These are phyloP conservation scores for Abramis brama DNA, from an alignment of 2,113 vertebrate species.

Conservation along the genomic window DNA sequence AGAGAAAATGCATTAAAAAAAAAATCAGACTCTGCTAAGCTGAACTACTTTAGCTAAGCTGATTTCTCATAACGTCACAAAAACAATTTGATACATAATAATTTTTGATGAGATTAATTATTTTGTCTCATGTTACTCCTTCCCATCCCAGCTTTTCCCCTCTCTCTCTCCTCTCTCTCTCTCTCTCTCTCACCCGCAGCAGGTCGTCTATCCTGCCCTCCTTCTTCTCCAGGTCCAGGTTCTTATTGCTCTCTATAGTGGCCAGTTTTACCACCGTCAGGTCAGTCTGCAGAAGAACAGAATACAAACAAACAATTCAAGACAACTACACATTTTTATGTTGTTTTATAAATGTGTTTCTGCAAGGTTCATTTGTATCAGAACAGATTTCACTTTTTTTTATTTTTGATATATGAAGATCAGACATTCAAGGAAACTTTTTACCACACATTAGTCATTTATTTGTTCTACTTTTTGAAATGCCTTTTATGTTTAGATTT, in stretches of 20 bases:
- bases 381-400: background rate
- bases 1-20: background rate
- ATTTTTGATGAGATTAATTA: background rate
- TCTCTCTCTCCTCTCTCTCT: too few relatives aligned
- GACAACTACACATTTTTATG: background rate
- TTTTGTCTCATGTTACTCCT: background rate
- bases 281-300: constrained; percentile 84
- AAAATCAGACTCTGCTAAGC: too few relatives aligned
- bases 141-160: background rate
- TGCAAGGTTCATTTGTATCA: background rate
- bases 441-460: background rate
- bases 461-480: background rate
- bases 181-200: constrained; percentile 88
- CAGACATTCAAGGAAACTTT: background rate
- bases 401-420: background rate
- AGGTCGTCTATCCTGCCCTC: constrained; percentile 99
- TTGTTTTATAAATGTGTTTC: background rate
- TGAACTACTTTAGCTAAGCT: too few relatives aligned
- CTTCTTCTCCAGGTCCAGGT: constrained; percentile 98
- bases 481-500: background rate
- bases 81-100: background rate
- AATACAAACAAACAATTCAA: background rate
- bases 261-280: constrained; percentile 97
- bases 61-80: too few relatives aligned
- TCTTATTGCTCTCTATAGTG: constrained; percentile 99